Percentiles rank a stretch among this genome's conserved stretches.
Conservation (phyloP, 2,797 vertebrate genomes). For the Sebastes dallii region DNA sequence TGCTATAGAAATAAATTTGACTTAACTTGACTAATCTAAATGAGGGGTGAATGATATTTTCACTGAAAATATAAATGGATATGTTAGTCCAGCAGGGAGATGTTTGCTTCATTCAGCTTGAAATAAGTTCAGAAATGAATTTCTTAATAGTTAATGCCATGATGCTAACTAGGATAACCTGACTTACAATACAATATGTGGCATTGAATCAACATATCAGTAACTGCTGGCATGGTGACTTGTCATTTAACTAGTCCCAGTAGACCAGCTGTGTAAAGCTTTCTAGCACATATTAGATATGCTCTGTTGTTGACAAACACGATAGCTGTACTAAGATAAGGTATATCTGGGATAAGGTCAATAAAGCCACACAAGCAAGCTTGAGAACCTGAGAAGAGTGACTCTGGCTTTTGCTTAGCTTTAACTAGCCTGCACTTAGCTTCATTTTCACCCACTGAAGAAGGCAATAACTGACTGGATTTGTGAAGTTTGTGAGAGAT, state of each 20-base stretch:
- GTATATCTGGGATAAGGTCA: neutral
- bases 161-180: neutral
- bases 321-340: conserved; percentile 12
- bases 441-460: no score
- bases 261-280: neutral
- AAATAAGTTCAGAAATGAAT: neutral
- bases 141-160: neutral
- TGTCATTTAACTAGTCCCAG: neutral
- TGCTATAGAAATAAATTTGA: no score
- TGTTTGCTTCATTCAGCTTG: neutral
- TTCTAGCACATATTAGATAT: neutral
- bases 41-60: neutral
- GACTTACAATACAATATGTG: neutral
- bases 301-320: conserved; percentile 39
- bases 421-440: no score
- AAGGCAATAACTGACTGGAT: no score
- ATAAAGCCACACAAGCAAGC: neutral
- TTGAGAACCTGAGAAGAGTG: neutral
- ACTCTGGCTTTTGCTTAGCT: neutral
- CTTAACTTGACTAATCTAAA: neutral
- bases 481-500: neutral
- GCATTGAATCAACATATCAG: neutral
- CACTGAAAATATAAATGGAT: neutral
- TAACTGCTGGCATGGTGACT: neutral
- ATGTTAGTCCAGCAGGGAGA: neutral